These are phyloP conservation scores for Callorhinus ursinus DNA, from an alignment of 2,113 vertebrate species.

Conservation along the genomic window DNA sequence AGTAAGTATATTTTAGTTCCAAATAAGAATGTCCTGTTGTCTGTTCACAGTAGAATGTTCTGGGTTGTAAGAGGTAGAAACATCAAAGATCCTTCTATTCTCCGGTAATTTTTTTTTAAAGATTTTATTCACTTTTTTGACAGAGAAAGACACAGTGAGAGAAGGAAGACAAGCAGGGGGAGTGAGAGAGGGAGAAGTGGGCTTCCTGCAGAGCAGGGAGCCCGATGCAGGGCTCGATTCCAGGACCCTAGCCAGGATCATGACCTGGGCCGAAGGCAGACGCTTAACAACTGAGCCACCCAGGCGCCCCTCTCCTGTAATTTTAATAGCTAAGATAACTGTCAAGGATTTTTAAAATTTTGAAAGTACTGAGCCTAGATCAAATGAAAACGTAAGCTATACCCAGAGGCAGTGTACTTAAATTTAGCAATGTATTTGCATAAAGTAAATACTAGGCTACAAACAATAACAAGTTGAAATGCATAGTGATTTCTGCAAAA, in stretches of 20 bases:
- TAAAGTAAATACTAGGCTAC: constrained; percentile 11
- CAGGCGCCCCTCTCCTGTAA: neutral
- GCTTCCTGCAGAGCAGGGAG: too few species aligned
- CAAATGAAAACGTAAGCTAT: neutral
- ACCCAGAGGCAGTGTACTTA: neutral
- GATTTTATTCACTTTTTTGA: too few species aligned
- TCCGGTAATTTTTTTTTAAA: neutral
- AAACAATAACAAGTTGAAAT: neutral
- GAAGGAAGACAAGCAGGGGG: too few species aligned
- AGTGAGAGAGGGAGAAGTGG: too few species aligned
- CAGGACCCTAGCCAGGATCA: too few species aligned
- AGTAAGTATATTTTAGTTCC: constrained; percentile 87
- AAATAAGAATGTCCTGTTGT: neutral
- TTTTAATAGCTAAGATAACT: constrained; percentile 31
- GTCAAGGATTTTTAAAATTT: constrained; percentile 52
- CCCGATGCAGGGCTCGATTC: too few species aligned
- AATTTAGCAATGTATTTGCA: neutral
- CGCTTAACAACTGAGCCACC: too few species aligned
- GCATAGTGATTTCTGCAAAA: neutral
- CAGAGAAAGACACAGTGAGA: too few species aligned
- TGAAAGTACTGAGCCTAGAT: neutral
- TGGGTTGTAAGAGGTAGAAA: constrained; percentile 22
- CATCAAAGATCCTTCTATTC: neutral
- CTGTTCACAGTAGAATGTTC: constrained; percentile 18
- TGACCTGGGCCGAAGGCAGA: too few species aligned